phyloP scores from a whole-genome alignment of 2,888 invertebrate species.

The Drosophila meridionalis region DNA sequence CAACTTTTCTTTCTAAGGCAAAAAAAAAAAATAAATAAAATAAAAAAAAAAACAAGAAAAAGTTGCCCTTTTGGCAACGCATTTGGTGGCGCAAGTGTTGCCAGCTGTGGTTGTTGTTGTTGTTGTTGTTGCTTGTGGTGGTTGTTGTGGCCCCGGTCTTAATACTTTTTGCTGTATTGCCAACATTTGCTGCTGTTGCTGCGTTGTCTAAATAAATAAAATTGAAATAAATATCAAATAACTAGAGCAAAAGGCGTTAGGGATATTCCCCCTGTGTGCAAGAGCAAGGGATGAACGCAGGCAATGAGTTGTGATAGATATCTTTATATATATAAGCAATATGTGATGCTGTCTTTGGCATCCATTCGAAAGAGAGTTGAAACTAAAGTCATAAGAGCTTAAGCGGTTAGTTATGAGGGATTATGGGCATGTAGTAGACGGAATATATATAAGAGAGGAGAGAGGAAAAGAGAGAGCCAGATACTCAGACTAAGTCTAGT shows the following conservation, averaged over 20 bases:
- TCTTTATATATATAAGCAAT: conserved; percentile 2
- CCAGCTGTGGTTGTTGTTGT: conserved; percentile 32
- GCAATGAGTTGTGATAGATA: conserved; percentile 7
- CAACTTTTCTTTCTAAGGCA: conserved; percentile 47
- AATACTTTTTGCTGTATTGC: conserved; percentile 19
- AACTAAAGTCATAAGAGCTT: neutral
- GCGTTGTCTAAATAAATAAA: conserved; percentile 67
- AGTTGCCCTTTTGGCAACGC: conserved; percentile 35
- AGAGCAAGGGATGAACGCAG: conserved; percentile 2
- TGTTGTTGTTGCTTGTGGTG: conserved; percentile 19
- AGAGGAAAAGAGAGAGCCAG: neutral
- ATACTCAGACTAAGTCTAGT: neutral
- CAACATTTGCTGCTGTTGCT: conserved; percentile 34
- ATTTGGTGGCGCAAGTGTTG: conserved; percentile 50
- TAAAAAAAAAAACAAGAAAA: conserved; percentile 13
- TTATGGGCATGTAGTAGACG: neutral
- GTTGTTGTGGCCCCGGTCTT: conserved; percentile 19
- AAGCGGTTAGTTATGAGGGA: conserved; percentile 1
- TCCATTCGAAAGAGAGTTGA: neutral
- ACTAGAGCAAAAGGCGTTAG: conserved; percentile 51
- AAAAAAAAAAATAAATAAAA: conserved; percentile 12
- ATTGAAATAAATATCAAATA: conserved; percentile 73
- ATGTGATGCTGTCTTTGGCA: neutral
- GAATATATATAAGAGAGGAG: neutral
- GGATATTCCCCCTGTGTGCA: neutral